Evolutionary conservation across 2,888 invertebrate genomes (phyloP).

Genomic region (Cataglyphis altisquamis): DNA sequence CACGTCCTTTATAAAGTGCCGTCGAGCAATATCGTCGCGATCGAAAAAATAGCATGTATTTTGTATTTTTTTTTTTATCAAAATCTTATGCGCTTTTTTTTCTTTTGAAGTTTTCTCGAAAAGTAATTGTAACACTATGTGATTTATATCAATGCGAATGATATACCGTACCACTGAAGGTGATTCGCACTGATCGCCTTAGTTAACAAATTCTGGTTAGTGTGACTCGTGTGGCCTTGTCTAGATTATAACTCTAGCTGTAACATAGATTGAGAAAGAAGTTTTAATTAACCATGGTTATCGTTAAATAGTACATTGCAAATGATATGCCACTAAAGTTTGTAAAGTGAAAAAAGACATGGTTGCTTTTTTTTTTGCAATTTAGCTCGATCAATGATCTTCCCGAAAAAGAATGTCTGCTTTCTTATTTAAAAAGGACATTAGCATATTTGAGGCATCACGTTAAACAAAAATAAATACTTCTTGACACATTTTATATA

Average conservation of each 20-base stretch:
- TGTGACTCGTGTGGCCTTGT: slow-evolving; percentile 47
- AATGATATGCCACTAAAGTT: slow-evolving; percentile 8
- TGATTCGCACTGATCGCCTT: slow-evolving; percentile 38
- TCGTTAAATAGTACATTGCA: slow-evolving; percentile 1
- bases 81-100: background rate
- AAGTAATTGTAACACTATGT: slow-evolving; percentile 29
- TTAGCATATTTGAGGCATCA: background rate
- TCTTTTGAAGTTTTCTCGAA: background rate
- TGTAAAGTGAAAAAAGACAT: slow-evolving; percentile 4
- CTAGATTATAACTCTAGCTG: slow-evolving; percentile 49
- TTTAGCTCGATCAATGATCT: background rate
- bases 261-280: slow-evolving; percentile 51
- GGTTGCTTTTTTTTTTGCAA: background rate
- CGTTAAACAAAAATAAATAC: slow-evolving; percentile 19
- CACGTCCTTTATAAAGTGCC: slow-evolving; percentile 12
- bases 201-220: slow-evolving; percentile 51
- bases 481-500: background rate
- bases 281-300: slow-evolving; percentile 33
- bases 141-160: slow-evolving; percentile 37
- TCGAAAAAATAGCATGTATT: background rate
- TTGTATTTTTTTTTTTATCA: slow-evolving; percentile 20
- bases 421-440: background rate
- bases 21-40: slow-evolving; percentile 14
- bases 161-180: slow-evolving; percentile 37
- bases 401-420: background rate